A percentile compares a stretch with the other conserved stretches of the same genome.
phyloP scores from a whole-genome alignment of 2,888 invertebrate genomes.

The Geotrupes spiniger region DNA sequence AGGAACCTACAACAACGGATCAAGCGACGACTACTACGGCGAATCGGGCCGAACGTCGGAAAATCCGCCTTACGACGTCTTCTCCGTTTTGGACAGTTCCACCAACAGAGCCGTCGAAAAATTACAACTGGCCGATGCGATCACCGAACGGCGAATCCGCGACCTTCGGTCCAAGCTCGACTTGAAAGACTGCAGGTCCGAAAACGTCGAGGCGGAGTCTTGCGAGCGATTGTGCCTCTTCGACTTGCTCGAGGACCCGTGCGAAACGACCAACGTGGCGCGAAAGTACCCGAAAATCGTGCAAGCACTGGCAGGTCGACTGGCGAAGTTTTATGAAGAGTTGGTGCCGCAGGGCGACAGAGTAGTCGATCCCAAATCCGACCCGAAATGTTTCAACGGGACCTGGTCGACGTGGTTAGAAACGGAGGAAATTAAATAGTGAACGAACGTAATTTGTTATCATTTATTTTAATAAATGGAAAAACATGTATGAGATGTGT shows the following conservation, averaged over 20 bases:
- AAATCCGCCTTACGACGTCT: conserved; percentile 34
- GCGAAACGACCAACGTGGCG: conserved; percentile 41
- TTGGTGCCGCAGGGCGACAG: conserved; percentile 33
- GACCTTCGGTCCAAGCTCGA: conserved; percentile 27
- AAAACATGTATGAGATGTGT: too few species aligned
- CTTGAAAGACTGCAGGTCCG: conserved; percentile 9
- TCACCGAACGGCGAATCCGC: conserved; percentile 27
- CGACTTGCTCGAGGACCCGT: conserved; percentile 41
- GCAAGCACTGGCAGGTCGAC: conserved; percentile 25
- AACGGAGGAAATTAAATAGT: background rate
- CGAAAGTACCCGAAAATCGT: conserved; percentile 27
- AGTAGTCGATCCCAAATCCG: conserved; percentile 31
- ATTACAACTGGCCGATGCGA: conserved; percentile 7
- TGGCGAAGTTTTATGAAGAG: conserved; percentile 29
- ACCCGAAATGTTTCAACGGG: conserved; percentile 37
- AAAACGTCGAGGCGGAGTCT: background rate
- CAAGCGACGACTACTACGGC: conserved; percentile 35
- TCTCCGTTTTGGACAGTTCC: conserved; percentile 33
- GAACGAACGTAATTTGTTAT: background rate
- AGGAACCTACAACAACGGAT: conserved; percentile 28
- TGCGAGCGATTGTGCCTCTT: conserved; percentile 36
- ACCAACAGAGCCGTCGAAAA: conserved; percentile 36
- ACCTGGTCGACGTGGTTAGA: conserved; percentile 40
- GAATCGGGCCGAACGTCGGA: conserved; percentile 32
- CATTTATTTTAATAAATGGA: background rate